phyloP scores from a whole-genome alignment of 2,113 vertebrate species.

The Antigone vipio region DNA sequence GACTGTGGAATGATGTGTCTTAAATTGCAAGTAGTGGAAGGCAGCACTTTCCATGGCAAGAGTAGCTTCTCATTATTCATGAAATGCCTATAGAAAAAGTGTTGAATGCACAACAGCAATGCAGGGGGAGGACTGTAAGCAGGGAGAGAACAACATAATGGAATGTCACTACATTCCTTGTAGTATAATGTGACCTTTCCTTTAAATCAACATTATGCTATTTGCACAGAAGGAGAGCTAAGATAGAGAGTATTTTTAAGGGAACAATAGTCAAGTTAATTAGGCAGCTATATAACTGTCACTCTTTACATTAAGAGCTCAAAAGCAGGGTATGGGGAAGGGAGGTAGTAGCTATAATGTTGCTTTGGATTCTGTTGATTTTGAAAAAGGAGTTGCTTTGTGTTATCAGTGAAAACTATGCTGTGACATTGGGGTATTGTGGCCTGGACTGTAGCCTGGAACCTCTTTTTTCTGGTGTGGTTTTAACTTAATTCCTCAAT shows the following conservation, averaged over 20 bases:
- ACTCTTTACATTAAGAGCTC: not conserved
- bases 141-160: not conserved
- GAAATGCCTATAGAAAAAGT: not conserved
- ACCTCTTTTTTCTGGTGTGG: not conserved
- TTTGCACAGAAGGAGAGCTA: conserved; percentile 19
- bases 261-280: conserved; percentile 42
- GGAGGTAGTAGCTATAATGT: not conserved
- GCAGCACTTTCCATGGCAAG: not conserved
- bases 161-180: conserved; percentile 22
- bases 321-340: not conserved
- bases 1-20: not conserved
- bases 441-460: not conserved
- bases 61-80: conserved; percentile 24
- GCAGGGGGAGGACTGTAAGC: not conserved
- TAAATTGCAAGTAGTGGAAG: not conserved
- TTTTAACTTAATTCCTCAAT: not conserved
- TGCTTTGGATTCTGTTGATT: not conserved
- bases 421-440: not conserved
- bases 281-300: conserved; percentile 31
- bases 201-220: conserved; percentile 17
- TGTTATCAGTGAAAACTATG: not conserved
- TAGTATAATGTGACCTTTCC: conserved; percentile 51
- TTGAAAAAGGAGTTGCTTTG: not conserved
- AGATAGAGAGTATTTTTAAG: conserved; percentile 30
- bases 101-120: not conserved